These are phyloP conservation scores for Megaceryle torquata DNA, from an alignment of 2,113 vertebrate genomes.

Conservation along the genomic window DNA sequence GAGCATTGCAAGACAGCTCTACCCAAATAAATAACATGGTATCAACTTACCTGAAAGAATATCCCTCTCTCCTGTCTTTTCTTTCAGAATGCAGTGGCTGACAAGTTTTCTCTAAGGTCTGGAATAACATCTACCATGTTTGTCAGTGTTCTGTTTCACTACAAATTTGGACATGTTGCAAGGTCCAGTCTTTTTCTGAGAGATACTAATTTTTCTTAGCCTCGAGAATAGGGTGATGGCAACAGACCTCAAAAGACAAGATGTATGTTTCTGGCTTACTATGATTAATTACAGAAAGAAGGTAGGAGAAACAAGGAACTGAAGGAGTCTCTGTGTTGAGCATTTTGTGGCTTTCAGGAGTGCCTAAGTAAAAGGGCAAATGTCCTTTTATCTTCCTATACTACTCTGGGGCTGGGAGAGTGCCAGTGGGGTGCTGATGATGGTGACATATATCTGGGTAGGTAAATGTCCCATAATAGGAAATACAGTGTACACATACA, in stretches of 20 bases:
- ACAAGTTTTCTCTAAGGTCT: not conserved
- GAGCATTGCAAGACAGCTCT: not conserved
- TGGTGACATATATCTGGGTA: not conserved
- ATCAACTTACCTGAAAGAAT: not conserved
- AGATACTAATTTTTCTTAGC: not conserved
- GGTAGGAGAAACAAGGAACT: not conserved
- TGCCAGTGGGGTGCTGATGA: too few relatives aligned
- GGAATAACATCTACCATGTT: not conserved
- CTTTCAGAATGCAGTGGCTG: not conserved
- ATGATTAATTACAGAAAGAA: not conserved
- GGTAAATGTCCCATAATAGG: not conserved
- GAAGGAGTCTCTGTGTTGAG: not conserved
- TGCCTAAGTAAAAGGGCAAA: not conserved
- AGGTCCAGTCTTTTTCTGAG: not conserved
- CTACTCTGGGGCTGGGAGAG: too few relatives aligned
- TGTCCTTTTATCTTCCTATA: not conserved
- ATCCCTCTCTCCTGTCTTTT: not conserved
- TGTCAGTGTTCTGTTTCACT: not conserved
- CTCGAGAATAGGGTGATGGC: not conserved
- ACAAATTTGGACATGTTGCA: not conserved
- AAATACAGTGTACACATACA: not conserved
- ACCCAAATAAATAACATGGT: not conserved
- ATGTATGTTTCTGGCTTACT: not conserved
- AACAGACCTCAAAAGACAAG: not conserved
- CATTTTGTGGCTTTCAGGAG: not conserved